Evolutionary conservation across 2,113 vertebrate genomes (phyloP).

Genomic region (Delphinus delphis): DNA sequence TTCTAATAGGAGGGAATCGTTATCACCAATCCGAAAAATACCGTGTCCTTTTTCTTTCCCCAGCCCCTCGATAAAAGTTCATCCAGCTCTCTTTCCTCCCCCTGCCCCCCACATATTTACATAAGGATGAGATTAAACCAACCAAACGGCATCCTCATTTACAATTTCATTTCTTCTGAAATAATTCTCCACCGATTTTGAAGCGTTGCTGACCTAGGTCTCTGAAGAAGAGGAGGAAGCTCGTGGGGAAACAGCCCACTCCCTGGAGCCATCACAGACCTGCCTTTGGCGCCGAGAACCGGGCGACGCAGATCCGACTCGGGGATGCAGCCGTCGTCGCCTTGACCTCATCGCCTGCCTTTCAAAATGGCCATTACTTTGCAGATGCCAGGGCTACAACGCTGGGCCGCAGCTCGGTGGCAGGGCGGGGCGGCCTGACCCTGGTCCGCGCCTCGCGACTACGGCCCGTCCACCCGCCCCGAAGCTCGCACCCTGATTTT

Average conservation of each 20-base stretch:
- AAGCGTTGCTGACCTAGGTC: rapidly evolving
- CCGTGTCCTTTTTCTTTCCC: rapidly evolving
- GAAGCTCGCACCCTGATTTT: constrained; percentile 86
- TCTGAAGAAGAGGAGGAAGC: neutral
- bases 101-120: rapidly evolving
- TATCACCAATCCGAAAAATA: rapidly evolving
- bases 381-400: constrained; percentile 22
- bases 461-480: neutral
- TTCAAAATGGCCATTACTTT: constrained; percentile 49
- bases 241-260: rapidly evolving
- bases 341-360: constrained; percentile 51
- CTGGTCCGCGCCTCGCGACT: rapidly evolving
- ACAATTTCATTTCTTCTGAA: neutral
- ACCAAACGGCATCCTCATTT: neutral
- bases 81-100: rapidly evolving
- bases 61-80: rapidly evolving
- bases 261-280: neutral
- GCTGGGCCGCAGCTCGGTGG: rapidly evolving
- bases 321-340: constrained; percentile 30
- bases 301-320: neutral
- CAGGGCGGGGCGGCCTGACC: neutral
- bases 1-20: rapidly evolving
- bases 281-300: neutral
- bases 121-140: neutral
- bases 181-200: neutral